Base-by-base conservation (phyloP, 2,113 vertebrate genomes). In the Condylura cristata region DNA sequence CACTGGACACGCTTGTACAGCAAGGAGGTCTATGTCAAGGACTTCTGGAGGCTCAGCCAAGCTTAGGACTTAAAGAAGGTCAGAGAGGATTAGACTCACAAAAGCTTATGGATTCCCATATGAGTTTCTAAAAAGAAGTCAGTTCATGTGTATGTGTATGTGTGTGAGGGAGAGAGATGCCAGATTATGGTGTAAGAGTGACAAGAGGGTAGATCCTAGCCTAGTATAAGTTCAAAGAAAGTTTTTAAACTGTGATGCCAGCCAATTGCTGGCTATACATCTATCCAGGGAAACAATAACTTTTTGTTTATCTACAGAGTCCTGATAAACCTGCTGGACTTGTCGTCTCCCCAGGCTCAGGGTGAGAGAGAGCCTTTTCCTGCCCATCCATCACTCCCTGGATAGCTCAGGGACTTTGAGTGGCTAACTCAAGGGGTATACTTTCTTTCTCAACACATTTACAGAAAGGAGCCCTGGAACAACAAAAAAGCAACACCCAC, bases 371-470 rank as follows among this genome's bases (percentile, higher is more conserved):
- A 80, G 53, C 32, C n/a, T 85, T 71, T 89, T n/a, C 32, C 4
- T 76, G 46, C 8, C 60, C 2, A 53, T 22, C 63, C n/a, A 28
- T 68, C 46, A 58, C 39, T 92, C 41, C 14, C 71, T 94, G 60
- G n/a, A 22, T 81, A 46, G 11, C 76, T 17, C 5, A 83, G n/a
- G 87, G 28, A 90, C 41, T 61, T 12, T 71, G 46, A 76, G 18
- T 51, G 28, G 78, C 46, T 95, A 90, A 89, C 82, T 94, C 58
- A 82, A 79, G 60, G 46, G 34, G 53, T 58, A 93, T 53, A 75
- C 37, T 39, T 24, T 91, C 32, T 63, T 81, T 86, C 24, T n/a
- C 61, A 89, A 76, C 61, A 26, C 26, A 72, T 68, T 30, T 10
- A 60, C 6, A 84, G 60, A 63, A 91, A 89, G 53, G 30, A 11